Evolutionary conservation across 1,140 invertebrate genomes (phyloP), one percentile per base, ranked within the genome.

Genomic region (Bradysia coprophila): DNA sequence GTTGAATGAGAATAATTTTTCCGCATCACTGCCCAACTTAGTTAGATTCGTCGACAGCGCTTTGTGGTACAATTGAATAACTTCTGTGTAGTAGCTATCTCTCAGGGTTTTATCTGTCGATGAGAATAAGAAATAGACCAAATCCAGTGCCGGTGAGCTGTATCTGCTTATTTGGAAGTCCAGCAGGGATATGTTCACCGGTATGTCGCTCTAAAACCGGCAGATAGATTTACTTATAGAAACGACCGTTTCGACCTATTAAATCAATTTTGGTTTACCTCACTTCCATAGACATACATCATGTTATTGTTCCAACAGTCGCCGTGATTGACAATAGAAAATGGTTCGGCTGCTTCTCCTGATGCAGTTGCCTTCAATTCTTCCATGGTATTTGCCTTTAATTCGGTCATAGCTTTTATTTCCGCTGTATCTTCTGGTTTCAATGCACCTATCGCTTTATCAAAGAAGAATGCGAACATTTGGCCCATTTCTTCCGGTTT

Each of bases 211-310:
- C 36, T 38, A 15, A 9, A 36, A 9, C 18, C 13, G 16, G 22
- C n/a, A 31, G 8, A n/a, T 31, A 31, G n/a, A 31, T 31, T 8
- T 9, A 9, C n/a, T 9, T 9, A 31, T 31, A 31, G 28, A 9
- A 31, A 9, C 28, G 8, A 31, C n/a, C 6, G 24, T 6, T 28
- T 8, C 13, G 13, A 28, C 6, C 24, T 8, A 13, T 28, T 13
- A 28, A 28, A 28, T 8, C 24, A 6, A 28, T 8, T 28, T 28
- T 6, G 6, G 44, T 57, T 59, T 49, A 65, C 71, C 28, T 72
- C 45, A 20, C 71, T 56, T n/a, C n/a, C n/a, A 44, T 72, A 72
- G 43, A 70, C 71, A 34, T 59, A 62, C 61, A 66, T 58, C 54
- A 45, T 57, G 56, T 3, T 63, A 62, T 40, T 63, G 61, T 20